Percentiles rank a stretch among this genome's conserved stretches.
Evolutionary conservation across 1,140 invertebrate species (phyloP).

Genomic region (Theocolax elegans): DNA sequence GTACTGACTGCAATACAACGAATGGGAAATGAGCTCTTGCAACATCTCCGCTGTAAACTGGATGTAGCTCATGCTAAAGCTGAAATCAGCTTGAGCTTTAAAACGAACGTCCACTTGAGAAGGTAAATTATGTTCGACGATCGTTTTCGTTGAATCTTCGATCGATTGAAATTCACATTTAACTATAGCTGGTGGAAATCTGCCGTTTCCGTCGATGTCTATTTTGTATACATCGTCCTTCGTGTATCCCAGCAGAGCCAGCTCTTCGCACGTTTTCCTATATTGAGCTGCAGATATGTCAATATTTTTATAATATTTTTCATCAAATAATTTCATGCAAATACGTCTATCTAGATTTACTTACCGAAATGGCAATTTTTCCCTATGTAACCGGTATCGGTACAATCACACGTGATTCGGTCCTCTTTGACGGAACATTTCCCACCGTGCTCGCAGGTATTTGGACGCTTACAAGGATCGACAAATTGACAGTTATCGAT

Average conservation of each 20-base stretch:
- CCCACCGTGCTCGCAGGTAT: conserved; percentile 91
- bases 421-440: conserved; percentile 90
- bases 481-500: conserved; percentile 92
- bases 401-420: conserved; percentile 87
- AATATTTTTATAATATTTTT: conserved; percentile 1
- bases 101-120: conserved; percentile 89
- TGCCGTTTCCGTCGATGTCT: conserved; percentile 93
- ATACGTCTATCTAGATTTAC: no score
- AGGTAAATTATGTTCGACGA: conserved; percentile 91
- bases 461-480: conserved; percentile 87
- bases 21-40: conserved; percentile 88
- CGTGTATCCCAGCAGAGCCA: conserved; percentile 85
- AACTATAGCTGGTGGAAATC: conserved; percentile 88
- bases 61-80: conserved; percentile 85
- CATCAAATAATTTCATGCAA: not conserved
- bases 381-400: conserved; percentile 86
- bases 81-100: conserved; percentile 79
- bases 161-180: conserved; percentile 90
- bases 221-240: conserved; percentile 90
- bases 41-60: conserved; percentile 92
- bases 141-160: conserved; percentile 87
- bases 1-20: conserved; percentile 88
- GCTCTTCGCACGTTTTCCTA: conserved; percentile 90
- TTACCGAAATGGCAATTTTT: conserved; percentile 93
- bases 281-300: conserved; percentile 74